These are phyloP conservation scores for Ammodytes dubius DNA, from an alignment of 2,113 vertebrate species.

Conservation along the genomic window DNA sequence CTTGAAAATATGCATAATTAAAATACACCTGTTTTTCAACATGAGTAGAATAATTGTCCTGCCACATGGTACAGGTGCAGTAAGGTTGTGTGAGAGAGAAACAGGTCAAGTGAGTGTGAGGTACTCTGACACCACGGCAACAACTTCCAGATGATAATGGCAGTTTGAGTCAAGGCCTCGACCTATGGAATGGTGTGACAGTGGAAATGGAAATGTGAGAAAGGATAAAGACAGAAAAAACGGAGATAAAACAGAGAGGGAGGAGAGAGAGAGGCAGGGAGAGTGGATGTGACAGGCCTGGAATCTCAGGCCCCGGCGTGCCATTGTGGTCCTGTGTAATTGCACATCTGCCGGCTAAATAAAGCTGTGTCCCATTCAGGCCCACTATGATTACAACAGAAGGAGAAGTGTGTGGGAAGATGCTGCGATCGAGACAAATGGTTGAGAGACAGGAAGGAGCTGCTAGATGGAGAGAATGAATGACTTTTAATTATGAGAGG, in stretches of 20 bases:
- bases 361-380: conserved; percentile 66
- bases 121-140: not conserved
- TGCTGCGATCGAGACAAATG: conserved; percentile 35
- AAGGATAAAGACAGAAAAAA: not conserved
- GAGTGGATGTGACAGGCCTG: conserved; percentile 29
- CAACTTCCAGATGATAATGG: conserved; percentile 30
- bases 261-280: conserved; percentile 4
- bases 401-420: conserved; percentile 69
- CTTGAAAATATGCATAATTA: conserved; percentile 52
- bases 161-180: not conserved
- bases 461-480: conserved; percentile 50
- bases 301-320: conserved; percentile 40
- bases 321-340: conserved; percentile 75
- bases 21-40: conserved; percentile 60
- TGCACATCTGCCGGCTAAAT: conserved; percentile 79
- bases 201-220: not conserved
- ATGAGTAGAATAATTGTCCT: conserved; percentile 38
- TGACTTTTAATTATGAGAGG: conserved; percentile 37
- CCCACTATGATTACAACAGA: conserved; percentile 73
- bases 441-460: conserved; percentile 39
- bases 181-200: not conserved
- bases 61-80: conserved; percentile 63
- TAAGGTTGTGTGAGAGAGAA: conserved; percentile 53
- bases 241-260: not conserved
- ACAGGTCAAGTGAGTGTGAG: conserved; percentile 50